Base-by-base conservation (phyloP, 2,797 vertebrate genomes). In the Pseudocheirus occidentalis region DNA sequence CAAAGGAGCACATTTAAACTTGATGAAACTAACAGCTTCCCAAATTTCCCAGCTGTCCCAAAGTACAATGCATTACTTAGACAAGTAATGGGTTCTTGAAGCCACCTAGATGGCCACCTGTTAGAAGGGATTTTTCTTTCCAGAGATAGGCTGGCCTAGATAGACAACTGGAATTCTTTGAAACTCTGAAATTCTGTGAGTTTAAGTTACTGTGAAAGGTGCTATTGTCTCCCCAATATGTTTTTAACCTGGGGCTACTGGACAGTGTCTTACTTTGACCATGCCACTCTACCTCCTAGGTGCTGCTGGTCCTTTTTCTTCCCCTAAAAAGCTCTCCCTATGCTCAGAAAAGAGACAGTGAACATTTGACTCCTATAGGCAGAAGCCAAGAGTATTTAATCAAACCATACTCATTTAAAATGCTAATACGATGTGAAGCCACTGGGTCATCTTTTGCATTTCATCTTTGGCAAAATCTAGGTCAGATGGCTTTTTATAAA, bases 401-500 rank as follows among this genome's bases (percentile, higher is more conserved):
- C n/a, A 95, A 92, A 90, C 94, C 28, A 52, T 16, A 57, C 90
- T 92, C 34, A 55, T 92, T 94, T 90, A 81, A 93, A 93, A 93
- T 92, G n/a, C 73, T 66, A 62, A 93, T 55, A 13, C 90, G 54
- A 40, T 66, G 9, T 58, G 81, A 90, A 56, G 92, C 90, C 34
- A 46, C 58, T 94, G 55, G 97, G 87, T 97, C 91, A 94, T 96
- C 91, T 94, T 94, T 96, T 96, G 58, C 97, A 93, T 91, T 87
- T 96, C 92, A 96, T 97, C 97, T 96, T 94, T 96, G 58, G 73
- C 40, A 98, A 98, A 94, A 97, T 95, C 94, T 96, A 94, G 94
- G 97, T 92, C 81, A 50, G 12, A 40, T 90, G 57, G 5, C 81
- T 66, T 91, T 66, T 91, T 54, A 93, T 50, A 54, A 55, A 90